phyloP scores from a whole-genome alignment of 1,140 invertebrate species.

The Catajapyx aquilonaris region DNA sequence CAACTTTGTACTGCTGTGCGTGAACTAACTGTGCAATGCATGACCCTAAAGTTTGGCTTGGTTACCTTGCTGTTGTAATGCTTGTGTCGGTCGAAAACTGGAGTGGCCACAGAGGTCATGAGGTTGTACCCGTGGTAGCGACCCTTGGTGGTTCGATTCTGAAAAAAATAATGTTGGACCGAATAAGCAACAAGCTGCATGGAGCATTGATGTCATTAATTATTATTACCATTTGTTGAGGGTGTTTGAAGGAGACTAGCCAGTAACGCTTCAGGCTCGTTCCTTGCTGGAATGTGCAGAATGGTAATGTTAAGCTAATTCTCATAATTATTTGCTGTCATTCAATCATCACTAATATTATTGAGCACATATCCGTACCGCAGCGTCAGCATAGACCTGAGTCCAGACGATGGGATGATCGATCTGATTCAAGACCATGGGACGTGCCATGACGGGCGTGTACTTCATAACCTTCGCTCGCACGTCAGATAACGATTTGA shows the following conservation, averaged over 20 bases:
- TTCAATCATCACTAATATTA: too few relatives aligned
- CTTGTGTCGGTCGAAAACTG: slow-evolving; percentile 79
- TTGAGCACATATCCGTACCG: too few relatives aligned
- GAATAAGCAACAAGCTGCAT: too few relatives aligned
- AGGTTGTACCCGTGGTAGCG: slow-evolving; percentile 39
- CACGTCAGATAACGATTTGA: slow-evolving; percentile 80
- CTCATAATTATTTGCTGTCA: too few relatives aligned
- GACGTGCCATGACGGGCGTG: slow-evolving; percentile 69
- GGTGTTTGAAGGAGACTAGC: too few relatives aligned
- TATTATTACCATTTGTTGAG: too few relatives aligned
- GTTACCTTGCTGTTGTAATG: slow-evolving; percentile 42
- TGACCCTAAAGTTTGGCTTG: not conserved
- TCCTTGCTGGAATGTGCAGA: too few relatives aligned
- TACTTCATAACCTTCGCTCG: slow-evolving; percentile 83
- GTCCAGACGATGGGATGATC: slow-evolving; percentile 82
- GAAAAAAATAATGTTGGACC: too few relatives aligned
- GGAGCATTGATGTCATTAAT: too few relatives aligned
- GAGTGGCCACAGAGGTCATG: slow-evolving; percentile 75
- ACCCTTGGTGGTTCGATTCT: not conserved
- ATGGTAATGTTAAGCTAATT: too few relatives aligned
- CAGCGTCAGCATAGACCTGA: slow-evolving; percentile 65
- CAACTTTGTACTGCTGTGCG: not conserved
- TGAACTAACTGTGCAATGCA: not conserved
- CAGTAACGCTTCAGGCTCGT: too few relatives aligned
- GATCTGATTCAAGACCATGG: slow-evolving; percentile 64